These are phyloP conservation scores for Lophotis ruficrista DNA, from an alignment of 2,113 vertebrate genomes.

Conservation along the genomic window DNA sequence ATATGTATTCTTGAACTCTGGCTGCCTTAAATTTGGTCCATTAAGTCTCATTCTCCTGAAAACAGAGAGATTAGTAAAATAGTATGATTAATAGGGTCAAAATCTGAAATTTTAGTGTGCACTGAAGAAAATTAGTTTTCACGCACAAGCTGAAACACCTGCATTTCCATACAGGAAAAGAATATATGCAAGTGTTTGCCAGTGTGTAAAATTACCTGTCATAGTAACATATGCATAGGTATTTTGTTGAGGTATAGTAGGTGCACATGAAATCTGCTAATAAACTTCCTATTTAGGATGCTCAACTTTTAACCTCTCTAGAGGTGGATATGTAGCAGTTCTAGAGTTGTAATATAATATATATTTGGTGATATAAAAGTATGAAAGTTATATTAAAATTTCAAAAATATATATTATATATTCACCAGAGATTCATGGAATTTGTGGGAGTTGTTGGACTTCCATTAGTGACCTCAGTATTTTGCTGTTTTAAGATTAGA, in stretches of 20 bases:
- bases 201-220: neutral
- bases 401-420: neutral
- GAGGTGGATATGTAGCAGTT: neutral
- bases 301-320: neutral
- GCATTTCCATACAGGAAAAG: neutral
- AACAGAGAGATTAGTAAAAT: neutral
- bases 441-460: neutral
- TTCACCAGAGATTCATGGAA: neutral
- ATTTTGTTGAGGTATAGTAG: neutral
- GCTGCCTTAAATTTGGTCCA: neutral
- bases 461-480: neutral
- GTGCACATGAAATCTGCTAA: neutral
- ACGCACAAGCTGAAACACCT: neutral
- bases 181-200: neutral
- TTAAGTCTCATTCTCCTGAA: neutral
- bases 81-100: neutral
- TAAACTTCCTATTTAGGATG: neutral
- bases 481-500: neutral
- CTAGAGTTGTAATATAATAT: neutral
- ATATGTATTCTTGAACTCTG: neutral
- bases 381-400: neutral
- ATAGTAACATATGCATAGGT: accelerated
- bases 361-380: neutral
- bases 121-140: neutral
- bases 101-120: neutral